phyloP scores from a whole-genome alignment of 1,140 invertebrate species.

The Campoletis sonorensis region DNA sequence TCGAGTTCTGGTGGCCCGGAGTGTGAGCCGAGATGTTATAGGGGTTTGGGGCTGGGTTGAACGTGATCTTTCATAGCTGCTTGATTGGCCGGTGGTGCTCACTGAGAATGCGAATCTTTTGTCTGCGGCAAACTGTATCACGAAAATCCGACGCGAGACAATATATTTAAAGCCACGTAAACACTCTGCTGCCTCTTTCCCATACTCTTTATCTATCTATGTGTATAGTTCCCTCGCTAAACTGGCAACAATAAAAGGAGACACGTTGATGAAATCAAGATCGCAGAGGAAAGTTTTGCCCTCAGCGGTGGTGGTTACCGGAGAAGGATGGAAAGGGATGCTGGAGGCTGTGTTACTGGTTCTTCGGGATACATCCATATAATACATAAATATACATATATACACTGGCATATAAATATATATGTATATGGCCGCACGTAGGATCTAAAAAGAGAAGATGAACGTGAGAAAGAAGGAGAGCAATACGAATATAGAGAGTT shows the following conservation, averaged over 20 bases:
- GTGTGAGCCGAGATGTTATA: slow-evolving; percentile 49
- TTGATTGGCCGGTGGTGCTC: slow-evolving; percentile 68
- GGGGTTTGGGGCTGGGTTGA: slow-evolving; percentile 60
- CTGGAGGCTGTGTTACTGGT: neutral
- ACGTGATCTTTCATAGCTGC: slow-evolving; percentile 76
- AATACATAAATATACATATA: neutral
- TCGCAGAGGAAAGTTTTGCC: slow-evolving; percentile 64
- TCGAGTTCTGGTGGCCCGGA: slow-evolving; percentile 27
- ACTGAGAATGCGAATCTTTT: slow-evolving; percentile 62
- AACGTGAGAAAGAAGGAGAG: slow-evolving; percentile 3
- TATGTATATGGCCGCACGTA: neutral
- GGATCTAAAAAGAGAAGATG: slow-evolving; percentile 20
- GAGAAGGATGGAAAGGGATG: neutral
- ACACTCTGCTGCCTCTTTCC: slow-evolving; percentile 44
- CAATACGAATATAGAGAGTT: neutral
- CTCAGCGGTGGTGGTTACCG: slow-evolving; percentile 21
- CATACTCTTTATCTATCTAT: neutral
- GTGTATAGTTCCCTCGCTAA: slow-evolving; percentile 47
- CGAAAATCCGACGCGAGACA: slow-evolving; percentile 54
- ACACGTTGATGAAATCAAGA: slow-evolving; percentile 76
- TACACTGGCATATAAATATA: neutral
- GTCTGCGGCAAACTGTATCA: slow-evolving; percentile 49
- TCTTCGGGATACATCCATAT: neutral
- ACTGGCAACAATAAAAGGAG: slow-evolving; percentile 73
- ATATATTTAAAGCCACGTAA: slow-evolving; percentile 72